These are phyloP conservation scores for Doris montereyensis DNA, from an alignment of 2,888 invertebrate genomes.

Conservation along the genomic window DNA sequence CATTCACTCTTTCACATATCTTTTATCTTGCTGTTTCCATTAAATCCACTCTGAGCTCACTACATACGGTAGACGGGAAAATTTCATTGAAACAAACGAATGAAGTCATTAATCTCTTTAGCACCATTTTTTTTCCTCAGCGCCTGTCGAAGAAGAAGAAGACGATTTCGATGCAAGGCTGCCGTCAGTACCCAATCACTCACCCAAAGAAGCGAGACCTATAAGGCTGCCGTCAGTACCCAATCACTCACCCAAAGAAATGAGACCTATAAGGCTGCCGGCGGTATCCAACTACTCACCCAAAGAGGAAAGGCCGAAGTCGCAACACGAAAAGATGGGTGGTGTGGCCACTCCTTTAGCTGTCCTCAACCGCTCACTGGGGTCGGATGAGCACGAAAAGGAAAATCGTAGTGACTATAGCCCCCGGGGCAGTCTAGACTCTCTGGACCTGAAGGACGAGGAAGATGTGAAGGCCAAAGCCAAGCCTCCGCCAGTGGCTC, in stretches of 20 bases:
- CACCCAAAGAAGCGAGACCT: constrained; percentile 22
- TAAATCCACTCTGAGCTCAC: too few species aligned
- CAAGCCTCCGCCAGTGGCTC: constrained; percentile 33
- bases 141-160: constrained; percentile 28
- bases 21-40: too few species aligned
- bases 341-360: constrained; percentile 43
- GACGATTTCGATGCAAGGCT: constrained; percentile 30
- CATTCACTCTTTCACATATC: too few species aligned
- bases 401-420: constrained; percentile 8
- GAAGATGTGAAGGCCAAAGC: constrained; percentile 17
- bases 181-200: constrained; percentile 32
- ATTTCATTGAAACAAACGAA: too few species aligned
- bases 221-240: constrained; percentile 35
- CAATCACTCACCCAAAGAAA: constrained; percentile 30
- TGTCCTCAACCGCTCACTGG: background rate
- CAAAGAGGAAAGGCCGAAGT: background rate
- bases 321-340: constrained; percentile 13
- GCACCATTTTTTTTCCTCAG: background rate
- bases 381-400: background rate
- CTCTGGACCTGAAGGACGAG: constrained; percentile 25
- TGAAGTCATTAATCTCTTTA: too few species aligned
- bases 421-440: constrained; percentile 37
- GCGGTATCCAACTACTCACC: constrained; percentile 35
- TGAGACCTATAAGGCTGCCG: too few species aligned
- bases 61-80: too few species aligned